A percentile compares a stretch with the other conserved stretches of the same genome.
Conservation (phyloP, 1,140 invertebrate genomes). For the Harpegnathos saltator region DNA sequence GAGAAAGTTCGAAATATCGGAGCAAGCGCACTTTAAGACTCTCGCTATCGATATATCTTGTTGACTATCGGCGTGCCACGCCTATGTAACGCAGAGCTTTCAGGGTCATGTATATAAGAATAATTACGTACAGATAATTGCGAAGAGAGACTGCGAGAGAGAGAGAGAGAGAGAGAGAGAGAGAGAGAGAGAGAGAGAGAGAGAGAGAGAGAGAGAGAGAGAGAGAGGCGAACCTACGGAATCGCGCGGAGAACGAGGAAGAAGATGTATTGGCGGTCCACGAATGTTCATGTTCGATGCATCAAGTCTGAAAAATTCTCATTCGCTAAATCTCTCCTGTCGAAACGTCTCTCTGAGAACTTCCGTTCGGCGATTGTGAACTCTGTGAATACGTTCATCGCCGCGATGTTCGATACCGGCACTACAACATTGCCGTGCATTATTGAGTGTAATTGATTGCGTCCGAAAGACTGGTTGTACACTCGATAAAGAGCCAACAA, state of each 20-base stretch:
- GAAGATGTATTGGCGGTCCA: background rate
- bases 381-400: no score
- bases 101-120: slow-evolving; percentile 23
- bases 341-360: no score
- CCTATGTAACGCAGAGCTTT: background rate
- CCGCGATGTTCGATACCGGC: no score
- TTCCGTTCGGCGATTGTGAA: no score
- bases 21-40: background rate
- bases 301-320: background rate
- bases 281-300: background rate
- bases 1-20: background rate
- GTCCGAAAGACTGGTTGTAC: no score
- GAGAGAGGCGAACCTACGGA: background rate
- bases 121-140: slow-evolving; percentile 4
- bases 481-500: no score
- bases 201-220: no score
- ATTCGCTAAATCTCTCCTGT: no score
- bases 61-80: background rate
- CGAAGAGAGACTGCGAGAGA: no score
- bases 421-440: no score
- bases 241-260: background rate
- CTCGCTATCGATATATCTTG: background rate
- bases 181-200: no score
- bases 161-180: background rate
- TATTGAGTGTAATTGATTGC: no score